Evolutionary conservation across 2,888 invertebrate genomes (phyloP).

Genomic region (Xanthorhoe spadicearia): DNA sequence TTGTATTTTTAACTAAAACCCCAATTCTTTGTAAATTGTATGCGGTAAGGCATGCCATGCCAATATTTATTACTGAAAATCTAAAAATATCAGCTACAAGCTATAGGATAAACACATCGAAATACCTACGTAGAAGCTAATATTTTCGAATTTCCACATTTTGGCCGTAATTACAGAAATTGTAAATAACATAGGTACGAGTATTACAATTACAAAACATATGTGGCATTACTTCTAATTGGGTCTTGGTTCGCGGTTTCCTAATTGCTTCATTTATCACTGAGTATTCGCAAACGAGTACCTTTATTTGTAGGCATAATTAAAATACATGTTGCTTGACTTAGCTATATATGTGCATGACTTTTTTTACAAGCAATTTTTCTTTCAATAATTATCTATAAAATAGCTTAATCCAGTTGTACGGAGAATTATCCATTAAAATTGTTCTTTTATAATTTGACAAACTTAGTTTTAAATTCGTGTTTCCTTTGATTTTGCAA

Average conservation of each 20-base stretch:
- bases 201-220: conserved; percentile 8
- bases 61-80: background rate
- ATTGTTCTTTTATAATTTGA: conserved; percentile 40
- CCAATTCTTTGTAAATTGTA: too few relatives aligned
- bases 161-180: background rate
- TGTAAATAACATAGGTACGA: conserved; percentile 11
- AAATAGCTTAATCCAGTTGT: background rate
- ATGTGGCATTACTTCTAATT: conserved; percentile 14
- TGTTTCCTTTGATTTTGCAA: conserved; percentile 49
- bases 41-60: background rate
- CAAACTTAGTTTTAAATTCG: conserved; percentile 51
- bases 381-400: too few relatives aligned
- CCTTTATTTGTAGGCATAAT: background rate
- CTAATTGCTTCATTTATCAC: conserved; percentile 39
- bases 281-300: conserved; percentile 13
- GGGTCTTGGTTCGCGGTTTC: conserved; percentile 18
- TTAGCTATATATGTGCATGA: background rate
- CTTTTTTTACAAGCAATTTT: too few relatives aligned
- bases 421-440: background rate
- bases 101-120: background rate
- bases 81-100: background rate
- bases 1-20: too few relatives aligned
- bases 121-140: background rate
- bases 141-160: background rate
- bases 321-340: background rate